Percentiles rank a stretch among this genome's conserved stretches.
Evolutionary conservation across 1,140 invertebrate species (phyloP).

Genomic region (Drosophila sechellia): DNA sequence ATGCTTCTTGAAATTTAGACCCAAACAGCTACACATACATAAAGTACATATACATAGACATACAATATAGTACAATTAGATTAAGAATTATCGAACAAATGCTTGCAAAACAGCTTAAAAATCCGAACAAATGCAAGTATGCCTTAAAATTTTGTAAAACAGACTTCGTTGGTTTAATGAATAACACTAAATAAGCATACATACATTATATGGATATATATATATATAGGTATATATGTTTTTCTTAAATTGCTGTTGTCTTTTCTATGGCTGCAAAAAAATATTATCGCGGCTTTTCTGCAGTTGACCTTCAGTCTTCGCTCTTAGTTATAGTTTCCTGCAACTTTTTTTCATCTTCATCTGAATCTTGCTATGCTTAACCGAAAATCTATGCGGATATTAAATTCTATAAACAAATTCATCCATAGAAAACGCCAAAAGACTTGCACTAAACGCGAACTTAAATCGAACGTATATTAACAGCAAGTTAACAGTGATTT

Average conservation of each 20-base stretch:
- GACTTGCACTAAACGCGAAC: constrained; percentile 65
- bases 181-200: constrained; percentile 49
- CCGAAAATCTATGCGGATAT: constrained; percentile 35
- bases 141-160: constrained; percentile 36
- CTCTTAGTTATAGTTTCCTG: constrained; percentile 57
- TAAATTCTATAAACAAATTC: constrained; percentile 66
- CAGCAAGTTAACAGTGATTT: constrained; percentile 59
- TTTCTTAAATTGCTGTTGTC: constrained; percentile 66
- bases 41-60: constrained; percentile 44
- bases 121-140: constrained; percentile 36
- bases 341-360: constrained; percentile 19
- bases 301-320: constrained; percentile 79
- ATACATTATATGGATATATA: constrained; percentile 31
- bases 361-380: constrained; percentile 28
- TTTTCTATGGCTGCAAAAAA: constrained; percentile 71
- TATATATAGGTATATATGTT: constrained; percentile 41
- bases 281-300: constrained; percentile 52
- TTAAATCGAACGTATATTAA: constrained; percentile 57
- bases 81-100: constrained; percentile 44
- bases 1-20: constrained; percentile 51
- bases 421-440: constrained; percentile 51
- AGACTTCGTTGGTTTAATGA: constrained; percentile 39
- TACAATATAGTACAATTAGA: constrained; percentile 44
- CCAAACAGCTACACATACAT: constrained; percentile 25
- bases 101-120: constrained; percentile 43